Conservation (phyloP, 2,888 invertebrate genomes). For the Agrotis segetum region DNA sequence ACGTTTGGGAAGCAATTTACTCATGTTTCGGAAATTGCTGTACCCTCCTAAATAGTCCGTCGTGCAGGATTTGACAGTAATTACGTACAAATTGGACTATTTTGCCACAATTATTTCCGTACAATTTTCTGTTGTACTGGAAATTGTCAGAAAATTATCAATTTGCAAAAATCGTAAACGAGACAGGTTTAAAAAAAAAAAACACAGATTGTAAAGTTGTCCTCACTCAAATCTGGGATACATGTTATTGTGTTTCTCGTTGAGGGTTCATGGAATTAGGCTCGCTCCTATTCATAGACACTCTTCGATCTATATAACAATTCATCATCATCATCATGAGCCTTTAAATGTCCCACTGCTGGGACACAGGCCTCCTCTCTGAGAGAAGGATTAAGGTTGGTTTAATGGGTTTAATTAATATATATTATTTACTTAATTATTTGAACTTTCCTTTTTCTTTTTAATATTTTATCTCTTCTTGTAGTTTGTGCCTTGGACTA, state of each 20-base stretch:
- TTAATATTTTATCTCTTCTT: too few species aligned
- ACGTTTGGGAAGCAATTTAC: conserved; percentile 30
- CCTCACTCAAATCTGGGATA: too few species aligned
- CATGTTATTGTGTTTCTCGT: not conserved
- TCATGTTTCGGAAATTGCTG: conserved; percentile 26
- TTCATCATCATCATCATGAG: too few species aligned
- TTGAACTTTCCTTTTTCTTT: too few species aligned
- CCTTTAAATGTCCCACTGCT: too few species aligned
- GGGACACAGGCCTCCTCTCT: too few species aligned
- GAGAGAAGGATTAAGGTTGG: too few species aligned
- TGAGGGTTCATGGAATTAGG: not conserved
- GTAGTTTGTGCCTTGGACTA: too few species aligned
- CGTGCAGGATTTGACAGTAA: conserved; percentile 35
- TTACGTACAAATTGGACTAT: conserved; percentile 49
- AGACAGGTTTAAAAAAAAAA: too few species aligned
- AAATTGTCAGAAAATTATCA: conserved; percentile 2
- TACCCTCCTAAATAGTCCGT: conserved; percentile 14
- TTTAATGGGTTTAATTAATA: not conserved
- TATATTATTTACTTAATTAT: not conserved
- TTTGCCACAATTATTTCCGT: conserved; percentile 44
- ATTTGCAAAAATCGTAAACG: not conserved
- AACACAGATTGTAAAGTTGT: too few species aligned
- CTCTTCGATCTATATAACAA: too few species aligned
- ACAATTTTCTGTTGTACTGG: conserved; percentile 29
- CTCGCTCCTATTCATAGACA: too few species aligned